Evolutionary conservation across 2,113 vertebrate species (phyloP).

Genomic region (Lethenteron reissneri): DNA sequence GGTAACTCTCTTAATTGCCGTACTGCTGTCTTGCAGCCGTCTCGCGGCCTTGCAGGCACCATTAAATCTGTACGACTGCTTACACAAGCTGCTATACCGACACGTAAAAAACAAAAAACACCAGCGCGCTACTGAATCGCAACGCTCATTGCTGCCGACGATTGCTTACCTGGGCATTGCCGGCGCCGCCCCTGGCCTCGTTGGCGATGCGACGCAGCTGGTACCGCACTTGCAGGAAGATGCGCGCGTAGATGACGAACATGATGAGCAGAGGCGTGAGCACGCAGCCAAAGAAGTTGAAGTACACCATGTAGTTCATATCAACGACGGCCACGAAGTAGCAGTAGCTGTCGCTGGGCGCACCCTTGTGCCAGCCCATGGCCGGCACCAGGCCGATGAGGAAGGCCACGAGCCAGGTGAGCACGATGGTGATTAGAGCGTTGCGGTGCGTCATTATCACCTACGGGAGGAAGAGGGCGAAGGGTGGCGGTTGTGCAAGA

Average conservation of each 20-base stretch:
- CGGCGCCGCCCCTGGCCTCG: conserved; percentile 4
- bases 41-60: too few species aligned
- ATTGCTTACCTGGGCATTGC: too few species aligned
- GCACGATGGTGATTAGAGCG: conserved; percentile 22
- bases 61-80: too few species aligned
- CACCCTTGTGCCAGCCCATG: conserved; percentile 27
- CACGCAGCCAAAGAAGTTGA: conserved; percentile 90
- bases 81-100: too few species aligned
- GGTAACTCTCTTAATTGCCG: too few species aligned
- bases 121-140: too few species aligned
- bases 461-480: background rate
- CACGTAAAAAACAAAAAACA: too few species aligned
- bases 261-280: conserved; percentile 67
- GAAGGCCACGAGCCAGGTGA: conserved; percentile 22
- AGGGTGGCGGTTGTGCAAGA: background rate
- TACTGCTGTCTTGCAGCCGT: too few species aligned
- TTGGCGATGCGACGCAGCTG: conserved; percentile 17
- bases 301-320: conserved; percentile 98
- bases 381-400: conserved; percentile 22
- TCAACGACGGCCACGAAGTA: conserved; percentile 75
- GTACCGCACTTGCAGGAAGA: conserved; percentile 79
- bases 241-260: conserved; percentile 67
- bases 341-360: conserved; percentile 33
- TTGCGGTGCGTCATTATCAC: conserved; percentile 27
- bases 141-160: too few species aligned